Evolutionary conservation across 2,888 invertebrate genomes (phyloP).

Genomic region (Caenorhabditis auriculariae): DNA sequence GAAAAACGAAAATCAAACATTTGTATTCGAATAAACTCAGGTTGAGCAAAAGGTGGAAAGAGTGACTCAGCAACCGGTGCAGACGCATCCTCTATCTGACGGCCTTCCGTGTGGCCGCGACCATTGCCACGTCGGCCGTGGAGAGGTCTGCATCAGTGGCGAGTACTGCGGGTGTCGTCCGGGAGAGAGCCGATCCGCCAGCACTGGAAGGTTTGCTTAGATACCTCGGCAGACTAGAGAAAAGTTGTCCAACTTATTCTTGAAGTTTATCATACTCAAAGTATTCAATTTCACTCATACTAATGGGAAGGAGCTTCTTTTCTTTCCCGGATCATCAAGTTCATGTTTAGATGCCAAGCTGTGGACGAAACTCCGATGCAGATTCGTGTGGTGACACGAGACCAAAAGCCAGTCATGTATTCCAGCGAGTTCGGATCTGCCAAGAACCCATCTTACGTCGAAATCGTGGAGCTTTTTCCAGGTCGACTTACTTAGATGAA

Average conservation of each 20-base stretch:
- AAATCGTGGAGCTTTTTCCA: conserved; percentile 60
- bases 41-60: conserved; percentile 17
- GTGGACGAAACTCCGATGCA: conserved; percentile 53
- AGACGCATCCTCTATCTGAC: conserved; percentile 6
- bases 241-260: background rate
- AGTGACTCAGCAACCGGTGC: conserved; percentile 9
- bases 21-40: background rate
- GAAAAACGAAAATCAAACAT: no score
- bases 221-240: background rate
- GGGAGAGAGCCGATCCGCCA: conserved; percentile 52
- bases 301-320: no score
- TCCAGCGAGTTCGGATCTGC: conserved; percentile 54
- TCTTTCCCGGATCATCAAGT: no score
- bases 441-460: conserved; percentile 51
- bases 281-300: conserved; percentile 3
- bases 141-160: conserved; percentile 60
- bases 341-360: conserved; percentile 17
- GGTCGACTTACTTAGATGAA: background rate
- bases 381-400: conserved; percentile 49
- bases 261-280: background rate
- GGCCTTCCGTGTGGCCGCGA: conserved; percentile 52
- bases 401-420: conserved; percentile 55
- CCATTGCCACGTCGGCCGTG: conserved; percentile 32
- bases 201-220: conserved; percentile 20
- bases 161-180: conserved; percentile 58